phyloP scores from a whole-genome alignment of 2,888 invertebrate species.

The Himalopsyche anomala region DNA sequence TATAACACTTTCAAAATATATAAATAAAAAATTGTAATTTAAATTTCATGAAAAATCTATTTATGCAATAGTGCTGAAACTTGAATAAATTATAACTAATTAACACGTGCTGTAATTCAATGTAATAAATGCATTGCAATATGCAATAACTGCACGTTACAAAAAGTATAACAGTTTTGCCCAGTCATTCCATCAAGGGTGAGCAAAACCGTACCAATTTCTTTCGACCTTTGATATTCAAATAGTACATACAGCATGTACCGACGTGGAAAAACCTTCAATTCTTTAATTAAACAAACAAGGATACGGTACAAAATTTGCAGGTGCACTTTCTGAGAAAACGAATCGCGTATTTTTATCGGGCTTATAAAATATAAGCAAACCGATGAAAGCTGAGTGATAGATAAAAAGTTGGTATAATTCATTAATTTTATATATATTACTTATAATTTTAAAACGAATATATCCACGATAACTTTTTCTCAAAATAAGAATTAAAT shows the following conservation, averaged over 20 bases:
- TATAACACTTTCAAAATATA: too few relatives aligned
- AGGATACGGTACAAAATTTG: conserved; percentile 1
- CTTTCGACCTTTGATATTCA: conserved; percentile 8
- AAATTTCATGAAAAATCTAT: too few relatives aligned
- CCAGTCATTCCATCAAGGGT: conserved; percentile 1
- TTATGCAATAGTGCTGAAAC: too few relatives aligned
- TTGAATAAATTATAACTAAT: too few relatives aligned
- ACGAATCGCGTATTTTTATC: not conserved
- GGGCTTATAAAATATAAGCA: too few relatives aligned
- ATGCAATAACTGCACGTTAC: not conserved
- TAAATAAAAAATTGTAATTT: too few relatives aligned
- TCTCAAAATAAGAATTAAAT: too few relatives aligned
- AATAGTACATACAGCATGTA: not conserved
- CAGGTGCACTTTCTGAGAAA: conserved; percentile 30
- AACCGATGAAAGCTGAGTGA: too few relatives aligned
- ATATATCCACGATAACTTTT: too few relatives aligned
- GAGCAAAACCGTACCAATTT: not conserved
- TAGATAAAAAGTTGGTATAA: too few relatives aligned
- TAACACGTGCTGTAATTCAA: not conserved
- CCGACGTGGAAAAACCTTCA: conserved; percentile 15
- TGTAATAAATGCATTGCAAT: not conserved
- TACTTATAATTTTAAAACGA: too few relatives aligned
- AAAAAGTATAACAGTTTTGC: not conserved
- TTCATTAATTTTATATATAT: too few relatives aligned
- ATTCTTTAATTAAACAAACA: conserved; percentile 20